Evolutionary conservation across 2,797 vertebrate species (phyloP), one percentile per base, ranked within the genome.

Genomic region (Glossophaga mutica): DNA sequence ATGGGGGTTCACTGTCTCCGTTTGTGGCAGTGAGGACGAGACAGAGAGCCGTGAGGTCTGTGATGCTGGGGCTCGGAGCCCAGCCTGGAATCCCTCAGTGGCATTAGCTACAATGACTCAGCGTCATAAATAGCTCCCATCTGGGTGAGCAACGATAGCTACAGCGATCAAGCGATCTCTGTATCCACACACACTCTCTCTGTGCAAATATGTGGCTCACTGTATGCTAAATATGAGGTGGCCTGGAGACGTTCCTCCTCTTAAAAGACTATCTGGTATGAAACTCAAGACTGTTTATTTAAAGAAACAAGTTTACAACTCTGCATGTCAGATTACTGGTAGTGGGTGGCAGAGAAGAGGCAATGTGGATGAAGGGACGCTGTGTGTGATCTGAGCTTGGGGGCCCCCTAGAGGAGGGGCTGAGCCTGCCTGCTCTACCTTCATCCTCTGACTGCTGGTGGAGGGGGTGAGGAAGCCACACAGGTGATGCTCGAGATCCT

Each of bases 211-310:
- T 95, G 95, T 91, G 96, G 94, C 91, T 96, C 96, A 96, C 96
- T 97, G 96, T 97, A 77, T 96, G 95, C 97, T 98, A 97, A 98
- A 96, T 97, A 97, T 11, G 97, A 95, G 96, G 97, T 98, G 97
- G 96, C 97, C 97, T 94, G 96, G 96, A 97, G 96, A 95, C 73
- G 94, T 90, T 95, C 96, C 96, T 97, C 94, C 95, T 95, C 95
- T 96, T 96, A 97, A 97, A 91, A 97, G 95, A 97, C 95, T 95
- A 96, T 98, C 97, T 98, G 97, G 95, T 98, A 96, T 55, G 94
- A 97, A 98, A 98, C 97, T 97, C 96, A 57, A 96, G 95, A 78
- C 97, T 96, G 88, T 97, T 97, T 97, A 97, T 98, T 97, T 97
- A 98, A 97, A 98, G 97, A 97, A 95, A 94, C 96, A 95, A 97